Evolutionary conservation across 2,797 vertebrate species (phyloP).

Genomic region (Rhabdophis nuchalis): DNA sequence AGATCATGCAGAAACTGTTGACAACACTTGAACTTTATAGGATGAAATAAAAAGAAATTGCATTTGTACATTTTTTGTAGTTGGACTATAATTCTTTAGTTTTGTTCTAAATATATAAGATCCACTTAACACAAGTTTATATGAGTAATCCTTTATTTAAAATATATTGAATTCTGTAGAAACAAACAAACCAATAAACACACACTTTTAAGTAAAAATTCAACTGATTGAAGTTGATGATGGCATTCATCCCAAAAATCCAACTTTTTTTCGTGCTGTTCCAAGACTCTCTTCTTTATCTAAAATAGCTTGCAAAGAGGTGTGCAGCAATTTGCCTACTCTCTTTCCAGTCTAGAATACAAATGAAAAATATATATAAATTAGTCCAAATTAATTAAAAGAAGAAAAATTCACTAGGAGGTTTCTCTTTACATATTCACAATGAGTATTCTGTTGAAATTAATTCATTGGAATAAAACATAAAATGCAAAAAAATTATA

Average conservation of each 20-base stretch:
- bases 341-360: constrained; percentile 82
- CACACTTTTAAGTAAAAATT: constrained; percentile 5
- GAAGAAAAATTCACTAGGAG: background rate
- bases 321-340: constrained; percentile 86
- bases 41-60: background rate
- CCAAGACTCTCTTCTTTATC: constrained; percentile 88
- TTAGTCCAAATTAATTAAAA: constrained; percentile 31
- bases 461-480: background rate
- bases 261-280: constrained; percentile 76
- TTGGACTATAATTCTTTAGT: background rate
- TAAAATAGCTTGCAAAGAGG: constrained; percentile 82
- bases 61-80: background rate
- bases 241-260: constrained; percentile 73
- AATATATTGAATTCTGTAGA: background rate
- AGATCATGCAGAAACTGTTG: background rate
- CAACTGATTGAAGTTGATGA: background rate
- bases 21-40: background rate
- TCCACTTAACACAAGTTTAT: background rate
- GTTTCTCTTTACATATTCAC: constrained; percentile 23
- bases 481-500: background rate
- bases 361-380: constrained; percentile 21
- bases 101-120: background rate
- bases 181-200: constrained; percentile 43
- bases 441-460: constrained; percentile 4
- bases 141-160: constrained; percentile 42